Percentiles rank a stretch among this genome's conserved stretches.
These are phyloP conservation scores for Tetragonisca angustula DNA, from an alignment of 2,888 invertebrate species.

Conservation along the genomic window DNA sequence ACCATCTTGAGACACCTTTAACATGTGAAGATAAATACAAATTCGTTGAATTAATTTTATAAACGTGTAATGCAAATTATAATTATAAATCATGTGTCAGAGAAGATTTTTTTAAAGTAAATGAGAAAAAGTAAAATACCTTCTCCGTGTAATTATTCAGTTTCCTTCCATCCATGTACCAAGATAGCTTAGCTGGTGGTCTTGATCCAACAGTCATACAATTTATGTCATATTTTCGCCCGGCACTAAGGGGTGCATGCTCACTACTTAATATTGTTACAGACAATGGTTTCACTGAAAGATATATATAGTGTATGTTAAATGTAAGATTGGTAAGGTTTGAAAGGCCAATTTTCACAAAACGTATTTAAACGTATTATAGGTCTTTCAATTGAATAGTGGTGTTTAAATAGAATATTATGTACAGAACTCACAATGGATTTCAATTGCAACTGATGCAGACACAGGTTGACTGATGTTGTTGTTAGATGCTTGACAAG, in stretches of 20 bases:
- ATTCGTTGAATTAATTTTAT: too few relatives aligned
- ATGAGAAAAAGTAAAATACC: slow-evolving; percentile 77
- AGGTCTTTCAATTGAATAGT: not conserved
- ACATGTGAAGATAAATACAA: slow-evolving; percentile 55
- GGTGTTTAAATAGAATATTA: not conserved
- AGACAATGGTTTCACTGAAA: slow-evolving; percentile 91
- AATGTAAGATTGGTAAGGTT: not conserved
- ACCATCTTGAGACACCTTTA: slow-evolving; percentile 91
- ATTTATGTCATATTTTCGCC: slow-evolving; percentile 91
- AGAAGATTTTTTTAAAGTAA: too few relatives aligned
- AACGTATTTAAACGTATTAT: too few relatives aligned
- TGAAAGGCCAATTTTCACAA: slow-evolving; percentile 7
- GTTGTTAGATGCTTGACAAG: slow-evolving; percentile 92
- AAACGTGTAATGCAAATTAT: not conserved
- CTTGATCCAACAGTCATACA: slow-evolving; percentile 94
- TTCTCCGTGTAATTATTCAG: slow-evolving; percentile 86
- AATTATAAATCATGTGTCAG: too few relatives aligned
- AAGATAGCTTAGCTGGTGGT: slow-evolving; percentile 93
- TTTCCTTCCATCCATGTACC: slow-evolving; percentile 92
- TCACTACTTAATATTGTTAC: slow-evolving; percentile 92
- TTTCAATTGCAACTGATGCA: slow-evolving; percentile 89
- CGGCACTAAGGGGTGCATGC: slow-evolving; percentile 92
- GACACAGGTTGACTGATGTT: slow-evolving; percentile 89
- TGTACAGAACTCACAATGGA: slow-evolving; percentile 88
- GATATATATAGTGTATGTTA: slow-evolving; percentile 3